A percentile compares a stretch with the other conserved stretches of the same genome.
Evolutionary conservation across 1,140 invertebrate species (phyloP).

Genomic region (Zaprionus tsacasi): DNA sequence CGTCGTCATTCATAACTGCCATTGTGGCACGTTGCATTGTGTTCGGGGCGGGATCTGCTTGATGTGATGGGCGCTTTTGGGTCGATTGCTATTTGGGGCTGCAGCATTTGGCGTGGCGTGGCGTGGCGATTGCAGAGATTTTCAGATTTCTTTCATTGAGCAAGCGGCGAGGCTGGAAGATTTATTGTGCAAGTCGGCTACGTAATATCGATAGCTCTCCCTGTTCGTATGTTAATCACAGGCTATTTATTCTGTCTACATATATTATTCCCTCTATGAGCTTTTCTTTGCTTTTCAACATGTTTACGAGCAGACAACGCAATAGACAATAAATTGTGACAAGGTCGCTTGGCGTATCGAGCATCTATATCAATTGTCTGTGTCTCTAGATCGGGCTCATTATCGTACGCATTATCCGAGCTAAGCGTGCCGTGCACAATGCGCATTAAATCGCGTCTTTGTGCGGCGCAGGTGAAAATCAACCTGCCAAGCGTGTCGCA

Average conservation of each 20-base stretch:
- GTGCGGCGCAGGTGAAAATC: conserved; percentile 55
- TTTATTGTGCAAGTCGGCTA: conserved; percentile 52
- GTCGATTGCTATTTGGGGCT: conserved; percentile 16
- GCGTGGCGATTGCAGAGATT: conserved; percentile 61
- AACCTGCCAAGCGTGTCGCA: conserved; percentile 46
- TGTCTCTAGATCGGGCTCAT: conserved; percentile 36
- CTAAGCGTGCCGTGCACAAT: conserved; percentile 51
- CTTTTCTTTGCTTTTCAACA: conserved; percentile 36
- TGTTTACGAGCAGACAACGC: conserved; percentile 25
- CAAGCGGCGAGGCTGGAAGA: conserved; percentile 17
- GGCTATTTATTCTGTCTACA: conserved; percentile 1
- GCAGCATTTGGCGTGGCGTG: conserved; percentile 9
- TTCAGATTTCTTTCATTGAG: conserved; percentile 69
- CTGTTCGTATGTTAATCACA: conserved; percentile 12
- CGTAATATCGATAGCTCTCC: conserved; percentile 44
- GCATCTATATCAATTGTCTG: conserved; percentile 58
- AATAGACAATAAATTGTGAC: conserved; percentile 55
- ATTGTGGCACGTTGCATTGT: conserved; percentile 59
- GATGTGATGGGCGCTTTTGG: conserved; percentile 7
- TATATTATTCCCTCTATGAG: conserved; percentile 24
- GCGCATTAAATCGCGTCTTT: conserved; percentile 50
- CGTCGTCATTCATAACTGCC: conserved; percentile 46
- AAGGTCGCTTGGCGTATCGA: conserved; percentile 48
- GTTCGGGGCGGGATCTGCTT: conserved; percentile 30
- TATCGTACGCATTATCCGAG: conserved; percentile 45